Conservation (phyloP, 2,113 vertebrate species). For the Martes martes region DNA sequence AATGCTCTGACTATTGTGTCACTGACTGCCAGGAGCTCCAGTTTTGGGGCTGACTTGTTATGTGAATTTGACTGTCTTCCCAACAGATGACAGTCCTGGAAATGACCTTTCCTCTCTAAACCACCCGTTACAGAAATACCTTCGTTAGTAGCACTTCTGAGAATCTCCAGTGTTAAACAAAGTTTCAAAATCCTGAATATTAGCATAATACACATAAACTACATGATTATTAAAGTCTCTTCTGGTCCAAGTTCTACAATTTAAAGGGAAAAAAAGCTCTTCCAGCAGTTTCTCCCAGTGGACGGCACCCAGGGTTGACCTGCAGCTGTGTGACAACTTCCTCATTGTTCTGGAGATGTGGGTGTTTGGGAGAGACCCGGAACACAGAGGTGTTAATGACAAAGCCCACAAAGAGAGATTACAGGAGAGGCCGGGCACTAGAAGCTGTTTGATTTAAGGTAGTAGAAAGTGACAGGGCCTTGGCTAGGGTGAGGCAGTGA, state of each 20-base stretch:
- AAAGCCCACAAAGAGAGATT: not conserved
- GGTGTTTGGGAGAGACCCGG: not conserved
- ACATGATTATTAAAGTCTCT: not conserved
- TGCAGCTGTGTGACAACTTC: not conserved
- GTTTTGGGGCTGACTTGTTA: not conserved
- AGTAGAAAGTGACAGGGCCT: not conserved
- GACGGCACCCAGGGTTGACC: not conserved
- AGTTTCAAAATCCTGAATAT: not conserved
- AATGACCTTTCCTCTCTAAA: not conserved
- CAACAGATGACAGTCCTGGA: not conserved
- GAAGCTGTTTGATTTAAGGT: not conserved
- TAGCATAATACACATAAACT: not conserved
- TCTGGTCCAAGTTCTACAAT: not conserved
- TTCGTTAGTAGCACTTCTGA: not conserved
- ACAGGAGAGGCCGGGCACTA: not conserved
- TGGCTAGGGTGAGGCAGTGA: not conserved
- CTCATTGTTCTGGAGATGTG: not conserved
- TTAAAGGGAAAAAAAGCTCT: not conserved
- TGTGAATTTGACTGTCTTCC: not conserved
- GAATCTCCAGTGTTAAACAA: constrained; percentile 26
- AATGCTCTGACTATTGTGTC: not conserved
- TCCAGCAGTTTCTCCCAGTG: not conserved
- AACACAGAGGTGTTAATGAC: not conserved
- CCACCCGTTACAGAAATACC: not conserved
- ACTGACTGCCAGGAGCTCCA: not conserved